These are phyloP conservation scores for Ceyx cyanopectus DNA, from an alignment of 2,113 vertebrate genomes.

Conservation along the genomic window DNA sequence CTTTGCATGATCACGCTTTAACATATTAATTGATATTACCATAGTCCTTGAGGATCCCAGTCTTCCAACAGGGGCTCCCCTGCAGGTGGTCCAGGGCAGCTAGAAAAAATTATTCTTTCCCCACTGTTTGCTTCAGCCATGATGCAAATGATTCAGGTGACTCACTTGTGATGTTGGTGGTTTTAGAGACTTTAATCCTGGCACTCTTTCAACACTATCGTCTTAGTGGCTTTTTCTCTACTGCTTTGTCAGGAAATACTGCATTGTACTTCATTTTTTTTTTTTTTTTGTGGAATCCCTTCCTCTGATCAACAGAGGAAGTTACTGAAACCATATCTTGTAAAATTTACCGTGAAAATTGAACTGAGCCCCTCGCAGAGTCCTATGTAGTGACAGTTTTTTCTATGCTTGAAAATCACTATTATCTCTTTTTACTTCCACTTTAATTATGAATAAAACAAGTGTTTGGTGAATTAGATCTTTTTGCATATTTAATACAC, in stretches of 20 bases:
- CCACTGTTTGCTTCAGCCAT: background rate
- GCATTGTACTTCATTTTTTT: background rate
- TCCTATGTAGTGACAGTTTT: accelerated
- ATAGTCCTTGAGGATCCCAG: background rate
- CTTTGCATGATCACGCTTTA: background rate
- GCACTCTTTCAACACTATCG: background rate
- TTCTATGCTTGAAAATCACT: background rate
- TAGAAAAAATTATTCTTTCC: background rate
- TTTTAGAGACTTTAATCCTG: background rate
- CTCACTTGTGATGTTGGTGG: background rate
- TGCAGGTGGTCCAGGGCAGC: background rate
- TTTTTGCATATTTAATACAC: background rate
- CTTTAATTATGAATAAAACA: background rate
- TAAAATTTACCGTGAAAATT: background rate
- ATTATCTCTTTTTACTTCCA: background rate
- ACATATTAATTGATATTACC: background rate
- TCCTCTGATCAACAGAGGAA: background rate
- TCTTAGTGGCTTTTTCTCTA: constrained; percentile 2
- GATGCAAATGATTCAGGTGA: background rate
- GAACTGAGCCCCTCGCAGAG: background rate
- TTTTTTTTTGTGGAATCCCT: constrained; percentile 36
- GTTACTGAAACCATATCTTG: background rate
- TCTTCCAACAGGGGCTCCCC: background rate
- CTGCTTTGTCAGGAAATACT: constrained; percentile 27
- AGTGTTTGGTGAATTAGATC: background rate